phyloP scores from a whole-genome alignment of 2,113 vertebrate genomes.

The Psittacus erithacus region DNA sequence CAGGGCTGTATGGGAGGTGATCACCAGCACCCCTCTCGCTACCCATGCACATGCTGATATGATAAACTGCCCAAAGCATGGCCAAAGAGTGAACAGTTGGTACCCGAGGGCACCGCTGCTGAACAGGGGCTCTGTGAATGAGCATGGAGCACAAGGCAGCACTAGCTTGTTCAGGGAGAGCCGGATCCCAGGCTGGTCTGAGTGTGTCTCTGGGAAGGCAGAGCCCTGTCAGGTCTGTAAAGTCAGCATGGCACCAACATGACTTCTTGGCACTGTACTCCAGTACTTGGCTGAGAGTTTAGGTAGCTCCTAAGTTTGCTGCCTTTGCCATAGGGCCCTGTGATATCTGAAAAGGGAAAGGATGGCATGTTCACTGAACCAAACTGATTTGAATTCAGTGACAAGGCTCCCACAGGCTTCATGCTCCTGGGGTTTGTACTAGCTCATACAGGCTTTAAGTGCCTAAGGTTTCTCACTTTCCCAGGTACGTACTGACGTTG shows the following conservation, averaged over 20 bases:
- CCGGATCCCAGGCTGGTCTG: background rate
- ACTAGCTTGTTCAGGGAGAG: background rate
- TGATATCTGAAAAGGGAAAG: background rate
- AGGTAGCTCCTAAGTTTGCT: background rate
- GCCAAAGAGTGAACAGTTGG: accelerated
- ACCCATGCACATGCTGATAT: accelerated
- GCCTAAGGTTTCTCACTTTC: background rate
- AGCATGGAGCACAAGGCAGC: background rate
- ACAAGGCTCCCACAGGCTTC: background rate
- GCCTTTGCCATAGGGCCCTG: background rate
- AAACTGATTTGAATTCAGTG: background rate
- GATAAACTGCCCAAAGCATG: background rate
- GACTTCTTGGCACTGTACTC: background rate
- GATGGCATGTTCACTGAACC: background rate
- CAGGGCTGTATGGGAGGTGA: background rate
- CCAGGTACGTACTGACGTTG: too few relatives aligned
- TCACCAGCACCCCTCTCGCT: background rate
- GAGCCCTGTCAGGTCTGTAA: background rate
- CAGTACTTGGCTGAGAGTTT: background rate
- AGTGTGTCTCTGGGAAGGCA: background rate
- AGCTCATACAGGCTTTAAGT: background rate
- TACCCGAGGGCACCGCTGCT: background rate
- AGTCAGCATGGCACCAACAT: background rate
- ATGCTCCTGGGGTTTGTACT: background rate
- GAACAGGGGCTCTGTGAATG: background rate